Percentiles rank a stretch among this genome's conserved stretches.
Evolutionary conservation across 1,140 invertebrate genomes (phyloP).

Genomic region (Aphis gossypii): DNA sequence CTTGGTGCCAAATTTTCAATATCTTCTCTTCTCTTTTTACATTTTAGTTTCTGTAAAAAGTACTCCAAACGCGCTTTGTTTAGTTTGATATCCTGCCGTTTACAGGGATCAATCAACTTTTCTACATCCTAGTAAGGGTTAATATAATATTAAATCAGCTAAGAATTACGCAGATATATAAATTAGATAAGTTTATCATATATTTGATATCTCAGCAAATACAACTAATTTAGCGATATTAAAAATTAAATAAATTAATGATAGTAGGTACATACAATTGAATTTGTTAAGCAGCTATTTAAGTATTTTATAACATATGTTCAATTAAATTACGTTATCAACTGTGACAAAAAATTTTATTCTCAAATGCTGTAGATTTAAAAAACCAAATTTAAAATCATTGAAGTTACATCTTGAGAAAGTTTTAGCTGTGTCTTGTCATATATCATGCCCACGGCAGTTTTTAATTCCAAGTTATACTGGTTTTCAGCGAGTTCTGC

Average conservation of each 20-base stretch:
- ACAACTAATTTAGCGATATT: not conserved
- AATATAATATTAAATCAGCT: not conserved
- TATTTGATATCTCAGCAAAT: too few relatives aligned
- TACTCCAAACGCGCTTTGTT: not conserved
- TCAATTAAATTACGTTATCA: too few relatives aligned
- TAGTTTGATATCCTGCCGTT: not conserved
- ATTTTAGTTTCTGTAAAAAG: not conserved
- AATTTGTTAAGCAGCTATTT: too few relatives aligned
- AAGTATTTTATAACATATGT: too few relatives aligned
- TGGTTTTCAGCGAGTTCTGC: not conserved
- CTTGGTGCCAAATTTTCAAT: not conserved
- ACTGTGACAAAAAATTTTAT: too few relatives aligned
- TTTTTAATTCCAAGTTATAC: conserved; percentile 11
- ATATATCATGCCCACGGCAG: not conserved
- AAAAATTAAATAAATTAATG: too few relatives aligned
- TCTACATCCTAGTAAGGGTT: not conserved
- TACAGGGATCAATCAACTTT: not conserved
- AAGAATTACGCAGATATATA: too few relatives aligned
- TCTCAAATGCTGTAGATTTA: not conserved
- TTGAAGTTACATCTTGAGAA: not conserved
- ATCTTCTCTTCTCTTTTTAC: not conserved
- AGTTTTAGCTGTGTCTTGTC: not conserved
- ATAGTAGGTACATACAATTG: too few relatives aligned
- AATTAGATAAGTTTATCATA: too few relatives aligned
- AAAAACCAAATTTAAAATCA: not conserved